These are phyloP conservation scores for Disparrhopalites patrizii DNA, from an alignment of 2,888 invertebrate species.

Conservation along the genomic window DNA sequence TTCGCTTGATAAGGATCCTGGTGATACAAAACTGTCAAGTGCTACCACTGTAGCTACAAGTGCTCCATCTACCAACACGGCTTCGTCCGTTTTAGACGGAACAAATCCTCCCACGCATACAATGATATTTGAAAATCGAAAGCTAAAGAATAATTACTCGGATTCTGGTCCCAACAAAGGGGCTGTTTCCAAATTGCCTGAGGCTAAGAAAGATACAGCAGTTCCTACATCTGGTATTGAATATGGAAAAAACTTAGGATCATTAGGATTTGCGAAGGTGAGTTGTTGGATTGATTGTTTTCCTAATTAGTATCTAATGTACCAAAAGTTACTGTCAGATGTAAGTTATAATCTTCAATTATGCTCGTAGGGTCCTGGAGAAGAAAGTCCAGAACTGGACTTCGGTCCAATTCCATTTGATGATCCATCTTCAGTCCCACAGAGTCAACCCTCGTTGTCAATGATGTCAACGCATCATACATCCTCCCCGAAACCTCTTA, in stretches of 20 bases:
- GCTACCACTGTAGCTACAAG: neutral
- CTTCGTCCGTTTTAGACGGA: conserved; percentile 31
- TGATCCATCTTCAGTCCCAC: conserved; percentile 16
- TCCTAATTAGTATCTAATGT: neutral
- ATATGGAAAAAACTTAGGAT: conserved; percentile 33
- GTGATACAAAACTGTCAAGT: conserved; percentile 10
- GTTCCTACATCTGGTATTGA: conserved; percentile 30
- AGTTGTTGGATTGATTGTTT: neutral
- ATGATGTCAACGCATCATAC: conserved; percentile 21
- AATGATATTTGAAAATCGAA: conserved; percentile 47
- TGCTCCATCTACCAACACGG: neutral
- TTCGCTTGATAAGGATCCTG: neutral
- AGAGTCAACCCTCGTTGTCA: conserved; percentile 5
- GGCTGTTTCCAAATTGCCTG: conserved; percentile 9
- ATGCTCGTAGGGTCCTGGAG: conserved; percentile 3
- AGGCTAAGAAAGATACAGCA: conserved; percentile 30
- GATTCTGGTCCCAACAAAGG: conserved; percentile 19
- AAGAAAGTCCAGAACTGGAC: conserved; percentile 28
- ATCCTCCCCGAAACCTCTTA: conserved; percentile 1
- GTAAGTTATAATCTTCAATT: neutral
- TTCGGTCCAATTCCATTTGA: conserved; percentile 31
- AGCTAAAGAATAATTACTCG: conserved; percentile 38
- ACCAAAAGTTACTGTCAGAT: neutral
- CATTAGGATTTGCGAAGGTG: conserved; percentile 38
- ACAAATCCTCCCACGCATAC: conserved; percentile 42